Conservation (phyloP, 2,797 vertebrate genomes). For the Diceros bicornis region DNA sequence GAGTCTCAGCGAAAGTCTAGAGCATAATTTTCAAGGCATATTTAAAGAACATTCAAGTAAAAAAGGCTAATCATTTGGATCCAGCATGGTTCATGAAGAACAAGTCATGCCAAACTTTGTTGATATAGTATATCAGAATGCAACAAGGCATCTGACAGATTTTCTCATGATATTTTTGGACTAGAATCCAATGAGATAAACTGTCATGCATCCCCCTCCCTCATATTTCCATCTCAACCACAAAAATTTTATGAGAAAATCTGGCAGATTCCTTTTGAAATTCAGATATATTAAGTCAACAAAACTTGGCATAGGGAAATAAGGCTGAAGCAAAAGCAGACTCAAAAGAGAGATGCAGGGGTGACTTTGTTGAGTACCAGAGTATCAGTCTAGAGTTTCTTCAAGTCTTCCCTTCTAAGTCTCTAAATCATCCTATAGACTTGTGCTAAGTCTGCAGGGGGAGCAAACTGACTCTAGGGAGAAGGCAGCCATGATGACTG, state of each 20-base stretch:
- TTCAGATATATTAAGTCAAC: background rate
- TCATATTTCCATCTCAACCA: background rate
- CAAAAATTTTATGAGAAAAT: background rate
- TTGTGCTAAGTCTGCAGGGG: background rate
- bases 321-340: background rate
- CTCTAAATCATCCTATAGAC: background rate
- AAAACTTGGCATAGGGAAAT: background rate
- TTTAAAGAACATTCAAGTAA: constrained; percentile 33
- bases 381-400: too few species aligned
- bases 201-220: background rate
- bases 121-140: background rate
- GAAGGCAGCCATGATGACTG: background rate
- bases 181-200: background rate
- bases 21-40: constrained; percentile 38
- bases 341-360: background rate
- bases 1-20: background rate
- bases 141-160: background rate
- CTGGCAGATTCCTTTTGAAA: background rate
- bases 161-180: constrained; percentile 9
- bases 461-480: background rate
- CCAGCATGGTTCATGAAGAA: background rate
- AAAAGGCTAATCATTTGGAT: background rate
- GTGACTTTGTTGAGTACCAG: background rate
- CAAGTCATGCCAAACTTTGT: background rate
- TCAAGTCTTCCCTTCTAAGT: background rate